These are phyloP conservation scores for Hemibagrus wyckioides DNA, from an alignment of 2,113 vertebrate genomes.

Conservation along the genomic window DNA sequence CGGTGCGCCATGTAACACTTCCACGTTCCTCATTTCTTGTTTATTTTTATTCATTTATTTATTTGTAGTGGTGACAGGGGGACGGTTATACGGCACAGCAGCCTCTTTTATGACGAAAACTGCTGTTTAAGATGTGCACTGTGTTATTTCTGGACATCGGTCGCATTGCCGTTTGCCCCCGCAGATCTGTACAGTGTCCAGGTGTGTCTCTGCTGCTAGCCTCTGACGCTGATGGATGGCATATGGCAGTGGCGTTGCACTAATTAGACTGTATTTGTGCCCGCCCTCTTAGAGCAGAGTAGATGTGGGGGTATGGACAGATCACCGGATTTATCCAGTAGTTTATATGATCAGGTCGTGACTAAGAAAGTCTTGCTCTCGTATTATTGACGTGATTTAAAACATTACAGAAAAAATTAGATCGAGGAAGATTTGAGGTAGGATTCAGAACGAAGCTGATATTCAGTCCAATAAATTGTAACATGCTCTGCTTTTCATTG, in stretches of 20 bases:
- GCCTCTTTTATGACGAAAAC: neutral
- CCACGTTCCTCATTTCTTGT: neutral
- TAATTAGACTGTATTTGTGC: conserved; percentile 44
- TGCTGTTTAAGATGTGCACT: neutral
- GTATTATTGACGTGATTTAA: neutral
- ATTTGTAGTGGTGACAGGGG: neutral
- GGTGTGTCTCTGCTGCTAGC: conserved; percentile 13
- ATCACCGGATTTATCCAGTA: conserved; percentile 16
- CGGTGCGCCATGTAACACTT: neutral
- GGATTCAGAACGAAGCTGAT: conserved; percentile 72
- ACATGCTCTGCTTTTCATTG: conserved; percentile 65
- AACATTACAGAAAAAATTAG: neutral
- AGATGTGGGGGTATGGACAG: conserved; percentile 27
- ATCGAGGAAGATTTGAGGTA: conserved; percentile 59
- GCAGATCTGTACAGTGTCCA: conserved; percentile 28
- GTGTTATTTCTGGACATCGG: conserved; percentile 36
- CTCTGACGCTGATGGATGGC: conserved; percentile 48
- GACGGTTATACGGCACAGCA: neutral
- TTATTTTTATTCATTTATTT: neutral
- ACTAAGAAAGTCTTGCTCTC: neutral
- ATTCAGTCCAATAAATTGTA: conserved; percentile 73
- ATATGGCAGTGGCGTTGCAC: conserved; percentile 33
- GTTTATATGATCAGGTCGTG: conserved; percentile 21
- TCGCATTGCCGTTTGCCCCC: neutral
- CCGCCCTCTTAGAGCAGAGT: conserved; percentile 14